Base-by-base conservation (phyloP, 2,113 vertebrate species). In the Chlorodrepanis virens region DNA sequence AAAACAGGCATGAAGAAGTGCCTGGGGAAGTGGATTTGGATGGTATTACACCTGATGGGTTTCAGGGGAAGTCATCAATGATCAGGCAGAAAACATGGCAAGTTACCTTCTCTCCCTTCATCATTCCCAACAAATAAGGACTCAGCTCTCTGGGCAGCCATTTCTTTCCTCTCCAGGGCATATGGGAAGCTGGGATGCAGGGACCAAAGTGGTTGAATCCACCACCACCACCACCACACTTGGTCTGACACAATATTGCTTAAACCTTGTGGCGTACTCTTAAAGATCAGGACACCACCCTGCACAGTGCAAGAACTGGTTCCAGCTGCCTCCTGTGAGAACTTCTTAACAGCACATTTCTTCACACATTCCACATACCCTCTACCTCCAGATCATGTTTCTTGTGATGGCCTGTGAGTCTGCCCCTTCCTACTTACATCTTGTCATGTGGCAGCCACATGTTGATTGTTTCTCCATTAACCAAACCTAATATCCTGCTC, bases 391-490 rank as follows among this genome's bases (percentile, higher is more conserved):
- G 93, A 93, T 96, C 88, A 86, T 29, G 75, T 96, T 96, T 96
- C 95, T 93, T 70, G 71, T 1, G 21, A 77, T 68, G 93, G 82
- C 57, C 92, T 81, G 71, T 35, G 57, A 90, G 64, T 71, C 87
- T 95, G 79, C 87, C 92, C 82, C 83, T 95, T 96, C 82, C 83
- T 59, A 42, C 87, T 81, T 94, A 75, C 52, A 59, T 90, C 84
- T 93, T 39, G 63, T 83, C 93, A 94, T 95, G 64, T 96, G 95
- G 94, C 85, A 88, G 94, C 94, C 94, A 95, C 68, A 96, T 96
- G 95, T 88, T 1, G 54, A 77, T 83, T 50, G 80, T 75, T 88
- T 74, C 87, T 60, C 84, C 29, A 4, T 74, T 76, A 92, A 56
- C 78, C 67, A 79, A 42, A 94, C 35, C 54, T 47, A 86, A 59